phyloP scores from a whole-genome alignment of 2,797 vertebrate species.

The Megaceryle alcyon region DNA sequence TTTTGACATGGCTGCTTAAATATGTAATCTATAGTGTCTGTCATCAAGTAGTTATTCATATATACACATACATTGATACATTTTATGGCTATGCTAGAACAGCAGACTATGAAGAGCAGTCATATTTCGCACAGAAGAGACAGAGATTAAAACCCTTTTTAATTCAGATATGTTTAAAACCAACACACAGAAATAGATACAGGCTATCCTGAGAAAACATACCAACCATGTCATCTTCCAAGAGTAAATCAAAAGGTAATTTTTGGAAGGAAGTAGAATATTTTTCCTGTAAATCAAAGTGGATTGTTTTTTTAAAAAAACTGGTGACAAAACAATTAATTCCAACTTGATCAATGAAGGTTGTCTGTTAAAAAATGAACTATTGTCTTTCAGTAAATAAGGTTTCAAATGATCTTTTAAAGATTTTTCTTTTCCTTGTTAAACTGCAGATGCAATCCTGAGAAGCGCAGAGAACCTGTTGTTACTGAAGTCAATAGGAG shows the following conservation, averaged over 20 bases:
- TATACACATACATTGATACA: constrained; percentile 65
- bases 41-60: constrained; percentile 66
- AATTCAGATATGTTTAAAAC: constrained; percentile 51
- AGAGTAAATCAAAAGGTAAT: not conserved
- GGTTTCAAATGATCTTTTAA: not conserved
- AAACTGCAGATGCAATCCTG: constrained; percentile 18
- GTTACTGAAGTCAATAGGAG: not conserved
- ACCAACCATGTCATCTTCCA: constrained; percentile 25
- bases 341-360: not conserved
- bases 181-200: constrained; percentile 57
- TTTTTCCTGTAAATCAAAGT: constrained; percentile 5
- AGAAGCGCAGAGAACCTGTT: not conserved
- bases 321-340: not conserved
- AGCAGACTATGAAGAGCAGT: constrained; percentile 64
- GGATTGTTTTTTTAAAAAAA: not conserved
- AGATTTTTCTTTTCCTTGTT: not conserved
- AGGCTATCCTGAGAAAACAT: constrained; percentile 66
- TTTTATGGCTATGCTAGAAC: constrained; percentile 73
- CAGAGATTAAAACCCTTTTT: constrained; percentile 41
- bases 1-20: constrained; percentile 74
- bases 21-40: constrained; percentile 68
- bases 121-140: constrained; percentile 64
- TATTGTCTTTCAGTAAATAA: constrained; percentile 13
- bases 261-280: constrained; percentile 18
- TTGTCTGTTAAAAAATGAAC: constrained; percentile 30